Conservation (phyloP, 2,888 invertebrate species). For the Protodeltote pygarga region DNA sequence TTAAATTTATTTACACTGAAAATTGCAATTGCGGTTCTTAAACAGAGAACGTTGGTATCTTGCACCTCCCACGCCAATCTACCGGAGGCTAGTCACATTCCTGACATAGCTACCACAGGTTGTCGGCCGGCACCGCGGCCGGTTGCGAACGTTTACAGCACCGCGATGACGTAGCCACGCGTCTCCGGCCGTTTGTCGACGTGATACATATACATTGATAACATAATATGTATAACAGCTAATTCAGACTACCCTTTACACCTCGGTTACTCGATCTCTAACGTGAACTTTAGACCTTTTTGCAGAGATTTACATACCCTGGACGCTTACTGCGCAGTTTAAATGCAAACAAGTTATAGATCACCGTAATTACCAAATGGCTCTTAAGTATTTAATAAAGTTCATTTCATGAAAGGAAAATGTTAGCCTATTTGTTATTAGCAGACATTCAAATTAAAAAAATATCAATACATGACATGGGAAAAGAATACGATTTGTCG, state of each 20-base stretch:
- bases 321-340: conserved; percentile 48
- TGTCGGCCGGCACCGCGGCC: conserved; percentile 78
- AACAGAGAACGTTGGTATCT: conserved; percentile 63
- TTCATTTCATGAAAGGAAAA: conserved; percentile 39
- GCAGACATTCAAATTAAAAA: conserved; percentile 33
- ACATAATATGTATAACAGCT: conserved; percentile 42
- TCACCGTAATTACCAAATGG: conserved; percentile 52
- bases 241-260: conserved; percentile 50
- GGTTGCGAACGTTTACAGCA: conserved; percentile 72
- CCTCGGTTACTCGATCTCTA: conserved; percentile 22
- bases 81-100: conserved; percentile 80
- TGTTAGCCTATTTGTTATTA: conserved; percentile 41
- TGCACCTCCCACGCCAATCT: conserved; percentile 79
- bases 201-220: conserved; percentile 48
- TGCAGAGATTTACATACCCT: conserved; percentile 49
- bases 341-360: conserved; percentile 49
- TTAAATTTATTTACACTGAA: conserved; percentile 42
- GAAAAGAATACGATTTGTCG: conserved; percentile 8
- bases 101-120: conserved; percentile 79
- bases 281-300: conserved; percentile 46
- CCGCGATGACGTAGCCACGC: conserved; percentile 71
- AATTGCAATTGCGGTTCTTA: conserved; percentile 64
- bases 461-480: conserved; percentile 1
- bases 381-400: conserved; percentile 40
- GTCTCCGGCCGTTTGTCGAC: conserved; percentile 67